phyloP scores from a whole-genome alignment of 1,140 invertebrate genomes.

The Drosophila melanica region DNA sequence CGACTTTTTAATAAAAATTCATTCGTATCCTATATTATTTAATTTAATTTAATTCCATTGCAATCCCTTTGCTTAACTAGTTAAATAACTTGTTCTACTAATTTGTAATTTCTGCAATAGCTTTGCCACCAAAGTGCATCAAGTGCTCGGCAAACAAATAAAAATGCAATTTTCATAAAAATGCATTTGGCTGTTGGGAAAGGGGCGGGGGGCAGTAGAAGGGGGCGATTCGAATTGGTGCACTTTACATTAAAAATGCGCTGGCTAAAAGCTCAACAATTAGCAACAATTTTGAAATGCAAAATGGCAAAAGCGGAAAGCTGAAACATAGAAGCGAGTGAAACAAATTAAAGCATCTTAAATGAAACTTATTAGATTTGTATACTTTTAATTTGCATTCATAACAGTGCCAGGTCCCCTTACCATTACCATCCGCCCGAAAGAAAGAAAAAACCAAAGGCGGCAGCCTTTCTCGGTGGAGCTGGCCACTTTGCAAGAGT shows the following conservation, averaged over 20 bases:
- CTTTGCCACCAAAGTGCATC: conserved; percentile 29
- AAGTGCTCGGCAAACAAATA: conserved; percentile 21
- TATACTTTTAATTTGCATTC: conserved; percentile 84
- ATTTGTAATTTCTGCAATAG: conserved; percentile 17
- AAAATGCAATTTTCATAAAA: conserved; percentile 60
- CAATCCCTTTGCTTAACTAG: no score
- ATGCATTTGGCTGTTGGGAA: conserved; percentile 40
- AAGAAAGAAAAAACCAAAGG: conserved; percentile 7
- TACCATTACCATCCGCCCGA: no score
- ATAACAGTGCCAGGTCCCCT: conserved; percentile 62
- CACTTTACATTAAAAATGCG: conserved; percentile 79
- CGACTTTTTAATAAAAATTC: no score
- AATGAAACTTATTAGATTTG: conserved; percentile 83
- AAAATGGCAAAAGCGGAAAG: conserved; percentile 57
- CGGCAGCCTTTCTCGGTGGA: conserved; percentile 3
- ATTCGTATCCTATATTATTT: neutral
- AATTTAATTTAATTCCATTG: neutral
- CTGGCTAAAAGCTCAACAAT: conserved; percentile 81
- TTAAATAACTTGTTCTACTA: neutral
- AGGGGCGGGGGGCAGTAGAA: neutral
- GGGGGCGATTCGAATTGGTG: conserved; percentile 29
- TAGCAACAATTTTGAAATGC: conserved; percentile 75
- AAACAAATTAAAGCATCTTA: conserved; percentile 78
- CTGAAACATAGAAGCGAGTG: conserved; percentile 10
- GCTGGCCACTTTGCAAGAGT: conserved; percentile 26